Percentiles rank a stretch among this genome's conserved stretches.
These are phyloP conservation scores for Fukomys damarensis DNA, from an alignment of 2,113 vertebrate genomes.

Conservation along the genomic window DNA sequence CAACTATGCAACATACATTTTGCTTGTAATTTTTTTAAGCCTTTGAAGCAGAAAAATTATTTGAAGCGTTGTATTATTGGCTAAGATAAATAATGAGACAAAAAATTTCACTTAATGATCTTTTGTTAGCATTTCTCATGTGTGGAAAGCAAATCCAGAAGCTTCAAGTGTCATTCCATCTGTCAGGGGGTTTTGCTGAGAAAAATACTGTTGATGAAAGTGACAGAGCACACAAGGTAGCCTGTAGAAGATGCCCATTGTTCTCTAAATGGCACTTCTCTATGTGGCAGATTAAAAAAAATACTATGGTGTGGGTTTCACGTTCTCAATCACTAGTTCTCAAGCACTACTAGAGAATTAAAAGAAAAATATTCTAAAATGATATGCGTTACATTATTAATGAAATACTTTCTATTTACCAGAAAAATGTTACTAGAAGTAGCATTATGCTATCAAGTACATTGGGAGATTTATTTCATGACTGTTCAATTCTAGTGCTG, in stretches of 20 bases:
- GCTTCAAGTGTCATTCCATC: slow-evolving; percentile 21
- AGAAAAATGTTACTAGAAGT: neutral
- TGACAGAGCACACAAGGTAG: neutral
- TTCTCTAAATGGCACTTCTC: neutral
- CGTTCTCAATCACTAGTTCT: neutral
- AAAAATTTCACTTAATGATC: slow-evolving; percentile 29
- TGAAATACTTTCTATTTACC: neutral
- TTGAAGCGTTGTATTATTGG: neutral
- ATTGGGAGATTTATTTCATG: neutral
- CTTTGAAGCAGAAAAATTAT: neutral
- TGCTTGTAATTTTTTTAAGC: neutral
- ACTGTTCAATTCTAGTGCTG: slow-evolving; percentile 48
- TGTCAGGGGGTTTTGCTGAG: slow-evolving; percentile 24
- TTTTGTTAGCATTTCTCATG: slow-evolving; percentile 15
- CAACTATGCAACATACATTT: slow-evolving; percentile 20
- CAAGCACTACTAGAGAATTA: slow-evolving; percentile 9
- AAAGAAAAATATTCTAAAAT: slow-evolving; percentile 33
- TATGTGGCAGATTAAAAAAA: neutral
- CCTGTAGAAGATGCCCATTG: slow-evolving; percentile 1
- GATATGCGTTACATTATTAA: neutral
- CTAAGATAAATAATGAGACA: slow-evolving; percentile 27
- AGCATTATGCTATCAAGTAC: neutral
- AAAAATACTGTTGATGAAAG: slow-evolving; percentile 43
- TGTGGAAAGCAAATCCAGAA: neutral
- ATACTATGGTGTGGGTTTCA: neutral